Conservation (phyloP, 1,140 invertebrate genomes). For the Anoplophora glabripennis region DNA sequence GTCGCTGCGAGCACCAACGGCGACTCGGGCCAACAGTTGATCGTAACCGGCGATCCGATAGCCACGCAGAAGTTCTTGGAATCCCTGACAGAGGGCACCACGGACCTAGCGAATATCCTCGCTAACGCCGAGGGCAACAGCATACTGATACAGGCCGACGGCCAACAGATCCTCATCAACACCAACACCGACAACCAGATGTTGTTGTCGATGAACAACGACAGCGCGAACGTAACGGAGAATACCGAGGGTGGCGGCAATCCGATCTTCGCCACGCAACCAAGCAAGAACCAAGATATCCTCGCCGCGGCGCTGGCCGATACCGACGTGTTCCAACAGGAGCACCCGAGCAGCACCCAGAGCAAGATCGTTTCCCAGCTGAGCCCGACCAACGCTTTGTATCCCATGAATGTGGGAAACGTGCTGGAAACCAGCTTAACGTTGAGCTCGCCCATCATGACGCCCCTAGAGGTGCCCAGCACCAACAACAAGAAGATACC, state of each 20-base stretch:
- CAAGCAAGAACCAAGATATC: constrained; percentile 64
- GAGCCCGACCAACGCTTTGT: constrained; percentile 51
- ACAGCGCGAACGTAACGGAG: constrained; percentile 26
- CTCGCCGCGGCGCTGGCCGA: constrained; percentile 72
- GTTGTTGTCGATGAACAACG: constrained; percentile 44
- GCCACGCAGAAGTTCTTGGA: constrained; percentile 46
- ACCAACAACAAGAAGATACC: constrained; percentile 52
- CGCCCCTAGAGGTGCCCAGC: constrained; percentile 68
- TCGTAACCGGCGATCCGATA: constrained; percentile 46
- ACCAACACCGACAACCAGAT: constrained; percentile 41
- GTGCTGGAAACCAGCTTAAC: constrained; percentile 71
- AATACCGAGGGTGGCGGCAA: constrained; percentile 27
- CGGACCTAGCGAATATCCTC: constrained; percentile 45
- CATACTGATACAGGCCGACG: constrained; percentile 49
- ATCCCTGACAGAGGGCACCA: constrained; percentile 44
- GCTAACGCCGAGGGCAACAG: constrained; percentile 44
- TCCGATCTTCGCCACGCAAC: constrained; percentile 39
- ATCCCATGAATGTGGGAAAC: constrained; percentile 55
- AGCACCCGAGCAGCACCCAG: constrained; percentile 45
- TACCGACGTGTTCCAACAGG: constrained; percentile 67
- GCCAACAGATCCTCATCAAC: constrained; percentile 49
- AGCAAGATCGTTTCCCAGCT: constrained; percentile 38
- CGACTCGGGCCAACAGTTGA: constrained; percentile 40
- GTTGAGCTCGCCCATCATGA: constrained; percentile 77
- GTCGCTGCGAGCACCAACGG: constrained; percentile 15